Evolutionary conservation across 2,113 vertebrate species (phyloP), one percentile per base, ranked within the genome.

Genomic region (Pampusana beccarii): DNA sequence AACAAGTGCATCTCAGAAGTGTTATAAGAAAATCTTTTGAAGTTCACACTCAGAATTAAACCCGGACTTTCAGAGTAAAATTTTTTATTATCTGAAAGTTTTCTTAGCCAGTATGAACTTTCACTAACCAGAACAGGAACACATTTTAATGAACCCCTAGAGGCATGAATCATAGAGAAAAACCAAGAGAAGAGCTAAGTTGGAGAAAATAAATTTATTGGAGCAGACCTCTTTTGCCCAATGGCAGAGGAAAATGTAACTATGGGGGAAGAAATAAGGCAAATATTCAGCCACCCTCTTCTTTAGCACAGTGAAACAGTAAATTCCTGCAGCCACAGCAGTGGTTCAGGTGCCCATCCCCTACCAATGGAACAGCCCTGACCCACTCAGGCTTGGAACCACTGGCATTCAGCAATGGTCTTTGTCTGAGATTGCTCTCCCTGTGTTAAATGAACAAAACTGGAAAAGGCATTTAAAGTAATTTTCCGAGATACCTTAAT

Each of bases 381-480:
- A 14, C 2, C 1, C 6, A 5, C 26, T 78, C 25, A 36, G 18
- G 7, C 17, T 70, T 53, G 16, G 36, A 81, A 80, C 9, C 13
- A 16, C n/a, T n/a, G 21, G 13, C 44, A 36, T 58, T 70, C 77
- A 70, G 42, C 33, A 53, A 44, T 11, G 38, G 3, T 40, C 20
- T 0, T 0, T 4, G 26, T 2, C 10, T 1, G 10, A 51, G 20
- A 74, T 5, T 71, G 5, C 8, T 46, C 40, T 70, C 31, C 28
- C 51, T 34, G 4, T 20, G 5, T 36, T 65, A 50, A 75, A 21
- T 2, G 1, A 72, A 16, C 0, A 3, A 69, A 80, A 67, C 8
- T 61, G 13, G 36, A 79, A 91, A 83, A 80, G 19, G 26, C 56
- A 69, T 73, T 85, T 44, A 38, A 67, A 80, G 61, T 67, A 29